Base-by-base conservation (phyloP, 2,888 invertebrate species). In the Agelastica alni region DNA sequence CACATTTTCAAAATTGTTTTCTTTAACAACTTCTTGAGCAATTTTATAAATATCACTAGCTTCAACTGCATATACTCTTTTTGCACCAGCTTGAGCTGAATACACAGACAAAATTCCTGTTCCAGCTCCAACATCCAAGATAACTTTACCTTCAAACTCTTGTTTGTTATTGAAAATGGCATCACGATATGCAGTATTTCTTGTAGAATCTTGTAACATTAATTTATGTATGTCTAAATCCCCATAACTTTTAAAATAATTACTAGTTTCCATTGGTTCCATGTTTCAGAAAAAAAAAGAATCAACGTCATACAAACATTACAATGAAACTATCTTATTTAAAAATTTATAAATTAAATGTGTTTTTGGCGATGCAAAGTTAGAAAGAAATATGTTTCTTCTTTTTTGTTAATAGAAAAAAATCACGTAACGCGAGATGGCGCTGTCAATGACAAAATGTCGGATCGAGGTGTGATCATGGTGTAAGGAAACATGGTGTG, bases 31-130 rank as follows among this genome's bases (percentile, higher is more conserved):
- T 70, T 86, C 80, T 58, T 82, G 77, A 1, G 89, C 85, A 43
- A 89, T 73, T 66, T 79, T 76, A 3, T 86, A 87, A 28, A 89
- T 75, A 59, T 84, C 81, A 67, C 89, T 90, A 2, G 91, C 92
- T 81, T 93, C 93, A 1, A 93, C 84, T 5, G 93, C 91, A 74
- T 87, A 92, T 0, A 94, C 94, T 74, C 87, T 86, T 52, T 83
- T 84, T 3, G 96, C 96, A n/a, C 96, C 96, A 20, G 92, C 94
- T 76, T 87, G 82, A 0, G 92, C 95, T 75, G 92, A 93, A 76
- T 94, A 93, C 68, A 95, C 79, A 1, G 95, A 93, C 17, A 97
- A 77, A 64, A 97, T 91, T 17, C 96, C 92, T 12, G 91, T 90
- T 1, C 93, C 93, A 56, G 91, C 88, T 1, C 93, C 93, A 45